Evolutionary conservation across 64 coral and sea anemone species (phyloP).

Genomic region (Montipora cactus): DNA sequence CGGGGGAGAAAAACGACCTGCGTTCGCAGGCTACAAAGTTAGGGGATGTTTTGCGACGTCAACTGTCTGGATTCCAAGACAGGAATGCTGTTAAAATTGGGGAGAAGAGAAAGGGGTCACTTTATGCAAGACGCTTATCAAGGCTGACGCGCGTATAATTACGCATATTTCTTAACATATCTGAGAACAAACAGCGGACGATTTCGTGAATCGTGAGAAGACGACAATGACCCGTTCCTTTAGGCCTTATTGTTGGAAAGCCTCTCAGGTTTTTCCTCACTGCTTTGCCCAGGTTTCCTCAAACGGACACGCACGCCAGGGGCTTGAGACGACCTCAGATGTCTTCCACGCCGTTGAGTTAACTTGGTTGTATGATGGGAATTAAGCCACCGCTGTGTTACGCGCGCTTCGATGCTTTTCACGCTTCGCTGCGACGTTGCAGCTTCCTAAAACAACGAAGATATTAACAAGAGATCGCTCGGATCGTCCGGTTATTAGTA

Average conservation of each 20-base stretch:
- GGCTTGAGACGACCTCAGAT: slow-evolving; percentile 6
- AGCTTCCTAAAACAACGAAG: slow-evolving; percentile 2
- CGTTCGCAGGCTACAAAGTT: too few relatives aligned
- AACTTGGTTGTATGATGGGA: not conserved
- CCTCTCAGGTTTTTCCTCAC: not conserved
- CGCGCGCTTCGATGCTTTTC: not conserved
- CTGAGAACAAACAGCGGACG: too few relatives aligned
- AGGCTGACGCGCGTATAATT: too few relatives aligned
- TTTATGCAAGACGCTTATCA: too few relatives aligned
- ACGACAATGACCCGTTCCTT: not conserved
- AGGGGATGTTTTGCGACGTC: too few relatives aligned
- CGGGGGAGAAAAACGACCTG: too few relatives aligned
- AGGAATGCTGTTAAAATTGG: too few relatives aligned
- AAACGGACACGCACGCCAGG: not conserved
- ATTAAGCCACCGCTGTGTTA: not conserved
- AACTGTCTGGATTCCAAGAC: too few relatives aligned
- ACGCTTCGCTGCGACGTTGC: not conserved
- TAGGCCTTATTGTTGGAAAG: not conserved
- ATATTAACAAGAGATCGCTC: not conserved
- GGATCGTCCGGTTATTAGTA: too few relatives aligned
- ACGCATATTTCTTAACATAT: too few relatives aligned
- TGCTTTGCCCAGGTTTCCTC: not conserved
- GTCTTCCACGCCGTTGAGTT: not conserved
- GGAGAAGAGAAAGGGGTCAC: too few relatives aligned
- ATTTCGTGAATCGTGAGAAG: not conserved